Evolutionary conservation across 2,113 vertebrate genomes (phyloP).

Genomic region (Nyctereutes procyonoides): DNA sequence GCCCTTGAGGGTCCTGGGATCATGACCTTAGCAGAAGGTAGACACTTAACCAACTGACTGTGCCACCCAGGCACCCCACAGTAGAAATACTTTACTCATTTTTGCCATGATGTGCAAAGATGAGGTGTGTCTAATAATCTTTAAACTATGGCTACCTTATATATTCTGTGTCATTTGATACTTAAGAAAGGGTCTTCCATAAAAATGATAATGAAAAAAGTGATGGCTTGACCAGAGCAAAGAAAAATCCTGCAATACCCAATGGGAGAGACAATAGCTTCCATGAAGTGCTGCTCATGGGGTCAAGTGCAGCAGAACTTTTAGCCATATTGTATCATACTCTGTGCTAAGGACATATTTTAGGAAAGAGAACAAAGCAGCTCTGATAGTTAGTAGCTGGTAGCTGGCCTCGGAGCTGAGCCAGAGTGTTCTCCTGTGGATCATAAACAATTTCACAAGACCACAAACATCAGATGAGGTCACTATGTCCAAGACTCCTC

Average conservation of each 20-base stretch:
- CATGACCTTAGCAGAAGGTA: too few relatives aligned
- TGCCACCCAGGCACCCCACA: too few relatives aligned
- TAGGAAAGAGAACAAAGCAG: neutral
- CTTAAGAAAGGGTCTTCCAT: neutral
- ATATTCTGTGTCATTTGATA: neutral
- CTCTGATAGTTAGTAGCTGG: neutral
- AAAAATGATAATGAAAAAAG: neutral
- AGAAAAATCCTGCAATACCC: neutral
- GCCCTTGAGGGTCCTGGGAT: too few relatives aligned
- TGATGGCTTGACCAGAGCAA: neutral
- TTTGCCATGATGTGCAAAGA: neutral
- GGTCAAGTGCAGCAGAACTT: neutral
- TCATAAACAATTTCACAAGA: neutral
- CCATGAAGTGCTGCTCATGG: accelerated
- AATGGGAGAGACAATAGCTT: too few relatives aligned
- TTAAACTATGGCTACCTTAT: neutral
- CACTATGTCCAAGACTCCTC: neutral
- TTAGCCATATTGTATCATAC: too few relatives aligned
- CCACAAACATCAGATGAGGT: neutral
- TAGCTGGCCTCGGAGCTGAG: neutral
- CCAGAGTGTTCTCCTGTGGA: neutral
- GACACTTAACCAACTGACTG: too few relatives aligned
- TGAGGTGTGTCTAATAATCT: neutral
- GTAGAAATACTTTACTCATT: neutral
- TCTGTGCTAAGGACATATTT: neutral